Conservation (phyloP, 2,113 vertebrate species). For the Dicrurus megarhynchus region DNA sequence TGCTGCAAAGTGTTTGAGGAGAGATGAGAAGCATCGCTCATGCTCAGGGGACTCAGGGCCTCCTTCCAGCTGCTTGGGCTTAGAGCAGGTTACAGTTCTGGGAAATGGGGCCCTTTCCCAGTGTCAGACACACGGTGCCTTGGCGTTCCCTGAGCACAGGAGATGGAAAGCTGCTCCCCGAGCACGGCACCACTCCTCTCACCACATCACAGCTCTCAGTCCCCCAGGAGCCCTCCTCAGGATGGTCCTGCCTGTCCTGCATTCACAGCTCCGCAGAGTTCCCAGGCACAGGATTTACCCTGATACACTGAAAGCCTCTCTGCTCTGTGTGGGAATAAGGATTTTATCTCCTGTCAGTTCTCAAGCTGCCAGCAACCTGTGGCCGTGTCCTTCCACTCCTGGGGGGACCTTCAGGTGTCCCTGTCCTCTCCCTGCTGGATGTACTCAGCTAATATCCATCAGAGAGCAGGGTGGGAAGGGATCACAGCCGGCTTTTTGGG, state of each 20-base stretch:
- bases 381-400: not conserved
- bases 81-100: constrained; percentile 15
- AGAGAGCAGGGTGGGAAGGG: not conserved
- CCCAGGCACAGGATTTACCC: not conserved
- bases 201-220: not conserved
- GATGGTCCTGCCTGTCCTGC: not conserved
- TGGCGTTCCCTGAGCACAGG: not conserved
- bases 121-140: not conserved
- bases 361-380: not conserved
- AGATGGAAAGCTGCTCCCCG: not conserved
- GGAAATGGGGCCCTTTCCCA: constrained; percentile 23
- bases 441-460: not conserved
- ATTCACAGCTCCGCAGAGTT: not conserved
- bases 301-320: not conserved
- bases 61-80: constrained; percentile 15
- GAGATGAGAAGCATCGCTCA: not conserved
- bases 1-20: not conserved
- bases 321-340: not conserved
- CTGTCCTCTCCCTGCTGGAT: not conserved
- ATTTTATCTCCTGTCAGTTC: not conserved
- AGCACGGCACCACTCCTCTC: not conserved
- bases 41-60: not conserved
- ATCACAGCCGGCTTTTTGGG: fast-evolving
- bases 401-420: not conserved
- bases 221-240: not conserved